Evolutionary conservation across 2,113 vertebrate species (phyloP).

Genomic region (Larimichthys crocea): DNA sequence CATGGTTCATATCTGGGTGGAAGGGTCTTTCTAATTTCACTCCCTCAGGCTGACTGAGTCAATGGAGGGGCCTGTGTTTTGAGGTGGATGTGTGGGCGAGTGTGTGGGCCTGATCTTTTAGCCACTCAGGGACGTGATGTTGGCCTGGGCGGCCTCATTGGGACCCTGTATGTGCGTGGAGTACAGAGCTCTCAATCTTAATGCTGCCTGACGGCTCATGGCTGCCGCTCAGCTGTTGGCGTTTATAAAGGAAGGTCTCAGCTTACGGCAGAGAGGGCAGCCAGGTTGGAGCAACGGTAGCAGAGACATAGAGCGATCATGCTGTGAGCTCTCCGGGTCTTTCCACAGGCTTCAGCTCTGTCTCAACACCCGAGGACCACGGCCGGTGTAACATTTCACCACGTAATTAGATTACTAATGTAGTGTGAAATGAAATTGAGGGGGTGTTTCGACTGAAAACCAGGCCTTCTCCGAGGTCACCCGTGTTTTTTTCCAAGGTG

Average conservation of each 20-base stretch:
- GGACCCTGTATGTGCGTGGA: slow-evolving; percentile 37
- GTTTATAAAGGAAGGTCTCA: slow-evolving; percentile 58
- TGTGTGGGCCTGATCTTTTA: slow-evolving; percentile 50
- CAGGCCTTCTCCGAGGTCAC: slow-evolving; percentile 57
- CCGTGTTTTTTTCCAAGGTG: slow-evolving; percentile 49
- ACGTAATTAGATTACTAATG: slow-evolving; percentile 79
- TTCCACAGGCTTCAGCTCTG: slow-evolving; percentile 22
- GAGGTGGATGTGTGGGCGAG: slow-evolving; percentile 35
- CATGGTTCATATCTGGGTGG: slow-evolving; percentile 59
- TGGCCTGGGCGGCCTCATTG: slow-evolving; percentile 23
- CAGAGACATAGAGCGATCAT: slow-evolving; percentile 21
- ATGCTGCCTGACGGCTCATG: slow-evolving; percentile 74
- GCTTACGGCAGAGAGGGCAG: slow-evolving; percentile 46
- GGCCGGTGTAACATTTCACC: slow-evolving; percentile 69
- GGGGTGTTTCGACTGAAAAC: slow-evolving; percentile 44
- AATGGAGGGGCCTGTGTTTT: slow-evolving; percentile 52
- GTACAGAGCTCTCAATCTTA: slow-evolving; percentile 50
- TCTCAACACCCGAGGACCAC: slow-evolving; percentile 38
- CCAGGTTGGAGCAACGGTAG: slow-evolving; percentile 65
- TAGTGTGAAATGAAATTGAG: slow-evolving; percentile 76
- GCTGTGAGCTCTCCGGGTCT: slow-evolving; percentile 42
- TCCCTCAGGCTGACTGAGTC: slow-evolving; percentile 41
- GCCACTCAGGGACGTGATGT: slow-evolving; percentile 38
- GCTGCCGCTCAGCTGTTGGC: slow-evolving; percentile 67
- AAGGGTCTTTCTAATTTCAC: slow-evolving; percentile 33